Percentiles rank a stretch among this genome's conserved stretches.
phyloP scores from a whole-genome alignment of 2,888 invertebrate species.

The Drosophila formosana region DNA sequence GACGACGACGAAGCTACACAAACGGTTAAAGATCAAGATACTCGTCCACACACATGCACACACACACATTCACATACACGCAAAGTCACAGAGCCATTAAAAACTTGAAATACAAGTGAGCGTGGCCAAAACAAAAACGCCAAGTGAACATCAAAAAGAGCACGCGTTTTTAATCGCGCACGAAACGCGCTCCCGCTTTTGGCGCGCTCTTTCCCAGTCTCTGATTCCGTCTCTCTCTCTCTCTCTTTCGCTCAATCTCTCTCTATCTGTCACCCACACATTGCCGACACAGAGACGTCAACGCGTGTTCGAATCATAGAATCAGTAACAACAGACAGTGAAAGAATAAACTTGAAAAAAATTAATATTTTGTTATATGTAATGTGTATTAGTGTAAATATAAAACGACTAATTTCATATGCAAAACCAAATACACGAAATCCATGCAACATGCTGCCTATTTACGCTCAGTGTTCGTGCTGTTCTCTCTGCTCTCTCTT shows the following conservation, averaged over 20 bases:
- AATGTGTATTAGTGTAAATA: neutral
- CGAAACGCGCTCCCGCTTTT: conserved; percentile 13
- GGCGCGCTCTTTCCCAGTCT: conserved; percentile 5
- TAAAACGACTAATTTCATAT: neutral
- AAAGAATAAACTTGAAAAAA: neutral
- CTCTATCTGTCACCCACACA: conserved; percentile 33
- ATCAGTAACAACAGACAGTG: conserved; percentile 9
- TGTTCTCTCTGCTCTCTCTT: conserved; percentile 7
- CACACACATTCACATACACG: conserved; percentile 27
- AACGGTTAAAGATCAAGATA: conserved; percentile 64
- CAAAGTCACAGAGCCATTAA: conserved; percentile 35
- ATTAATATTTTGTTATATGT: too few species aligned
- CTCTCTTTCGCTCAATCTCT: neutral
- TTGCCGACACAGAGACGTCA: conserved; percentile 41
- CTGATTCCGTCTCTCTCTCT: neutral
- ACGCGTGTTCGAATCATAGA: conserved; percentile 19
- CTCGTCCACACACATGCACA: conserved; percentile 16
- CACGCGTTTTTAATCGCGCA: conserved; percentile 52
- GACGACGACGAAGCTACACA: conserved; percentile 52
- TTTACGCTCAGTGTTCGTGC: conserved; percentile 22
- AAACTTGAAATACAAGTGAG: conserved; percentile 74
- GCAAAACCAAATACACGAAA: neutral
- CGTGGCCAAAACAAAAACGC: conserved; percentile 40
- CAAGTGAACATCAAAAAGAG: conserved; percentile 24
- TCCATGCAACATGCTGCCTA: neutral